Evolutionary conservation across 2,113 vertebrate species (phyloP).

Genomic region (Bubo bubo): DNA sequence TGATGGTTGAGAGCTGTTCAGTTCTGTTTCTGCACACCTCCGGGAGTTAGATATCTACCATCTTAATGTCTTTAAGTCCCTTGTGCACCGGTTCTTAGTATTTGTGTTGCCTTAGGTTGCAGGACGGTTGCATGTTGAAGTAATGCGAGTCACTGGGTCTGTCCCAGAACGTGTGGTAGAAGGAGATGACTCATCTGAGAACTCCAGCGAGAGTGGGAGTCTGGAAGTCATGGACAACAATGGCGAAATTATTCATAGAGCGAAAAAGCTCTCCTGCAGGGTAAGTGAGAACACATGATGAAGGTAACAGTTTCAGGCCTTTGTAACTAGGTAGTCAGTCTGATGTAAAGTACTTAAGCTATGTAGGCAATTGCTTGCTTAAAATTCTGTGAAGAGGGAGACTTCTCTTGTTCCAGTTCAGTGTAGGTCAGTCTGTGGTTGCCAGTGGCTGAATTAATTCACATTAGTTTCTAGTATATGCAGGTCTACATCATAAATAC

Average conservation of each 20-base stretch:
- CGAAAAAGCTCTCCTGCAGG: slow-evolving; percentile 92
- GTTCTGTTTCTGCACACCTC: neutral
- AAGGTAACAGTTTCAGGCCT: neutral
- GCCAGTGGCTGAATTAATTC: neutral
- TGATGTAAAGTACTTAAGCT: neutral
- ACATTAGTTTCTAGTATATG: neutral
- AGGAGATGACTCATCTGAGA: slow-evolving; percentile 94
- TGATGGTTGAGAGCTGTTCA: neutral
- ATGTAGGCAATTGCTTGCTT: neutral
- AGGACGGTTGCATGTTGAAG: slow-evolving; percentile 91
- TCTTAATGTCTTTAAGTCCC: neutral
- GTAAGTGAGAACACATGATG: slow-evolving; percentile 65
- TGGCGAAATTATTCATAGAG: slow-evolving; percentile 89
- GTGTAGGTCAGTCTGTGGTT: neutral
- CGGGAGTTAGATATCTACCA: neutral
- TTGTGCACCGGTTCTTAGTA: neutral
- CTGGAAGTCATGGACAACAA: slow-evolving; percentile 90
- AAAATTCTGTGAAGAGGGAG: neutral
- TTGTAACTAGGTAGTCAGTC: neutral
- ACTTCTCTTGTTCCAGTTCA: neutral
- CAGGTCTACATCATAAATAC: neutral
- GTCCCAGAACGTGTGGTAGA: slow-evolving; percentile 86
- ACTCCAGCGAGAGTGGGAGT: slow-evolving; percentile 94
- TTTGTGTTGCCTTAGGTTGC: slow-evolving; percentile 81
- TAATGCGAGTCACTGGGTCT: slow-evolving; percentile 88